Conservation (phyloP, 2,888 invertebrate genomes). For the Trissonchulus sp. region DNA sequence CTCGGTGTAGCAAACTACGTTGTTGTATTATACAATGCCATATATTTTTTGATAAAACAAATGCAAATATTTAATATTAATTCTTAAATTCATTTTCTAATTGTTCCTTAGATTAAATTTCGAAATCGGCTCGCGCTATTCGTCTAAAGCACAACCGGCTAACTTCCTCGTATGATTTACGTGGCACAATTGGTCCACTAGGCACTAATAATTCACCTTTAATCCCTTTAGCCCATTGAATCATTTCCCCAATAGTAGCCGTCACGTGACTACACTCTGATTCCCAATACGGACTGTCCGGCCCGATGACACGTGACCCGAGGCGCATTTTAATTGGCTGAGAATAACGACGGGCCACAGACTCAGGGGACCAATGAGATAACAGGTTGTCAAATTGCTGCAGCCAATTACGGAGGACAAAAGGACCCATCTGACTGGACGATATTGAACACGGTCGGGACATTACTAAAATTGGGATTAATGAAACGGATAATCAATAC, state of each 20-base stretch:
- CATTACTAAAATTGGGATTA: too few relatives aligned
- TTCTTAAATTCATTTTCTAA: not conserved
- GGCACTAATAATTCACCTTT: too few relatives aligned
- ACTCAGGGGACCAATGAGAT: not conserved
- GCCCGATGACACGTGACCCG: slow-evolving; percentile 24
- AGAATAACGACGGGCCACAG: not conserved
- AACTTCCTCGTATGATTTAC: too few relatives aligned
- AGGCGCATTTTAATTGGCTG: not conserved
- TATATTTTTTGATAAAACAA: not conserved
- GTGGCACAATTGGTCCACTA: too few relatives aligned
- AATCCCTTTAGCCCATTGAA: slow-evolving; percentile 52
- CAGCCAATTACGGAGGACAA: not conserved
- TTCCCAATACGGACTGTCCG: slow-evolving; percentile 62
- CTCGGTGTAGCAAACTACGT: too few relatives aligned
- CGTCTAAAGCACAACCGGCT: too few relatives aligned
- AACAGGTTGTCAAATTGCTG: not conserved
- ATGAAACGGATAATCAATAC: too few relatives aligned
- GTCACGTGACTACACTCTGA: slow-evolving; percentile 61
- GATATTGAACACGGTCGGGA: too few relatives aligned
- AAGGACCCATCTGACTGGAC: too few relatives aligned
- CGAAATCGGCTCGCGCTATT: too few relatives aligned
- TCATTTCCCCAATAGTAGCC: slow-evolving; percentile 64
- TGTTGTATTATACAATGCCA: too few relatives aligned
- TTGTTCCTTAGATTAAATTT: too few relatives aligned
- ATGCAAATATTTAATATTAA: not conserved